These are phyloP conservation scores for Grus americana DNA, from an alignment of 2,113 vertebrate species.

Conservation along the genomic window DNA sequence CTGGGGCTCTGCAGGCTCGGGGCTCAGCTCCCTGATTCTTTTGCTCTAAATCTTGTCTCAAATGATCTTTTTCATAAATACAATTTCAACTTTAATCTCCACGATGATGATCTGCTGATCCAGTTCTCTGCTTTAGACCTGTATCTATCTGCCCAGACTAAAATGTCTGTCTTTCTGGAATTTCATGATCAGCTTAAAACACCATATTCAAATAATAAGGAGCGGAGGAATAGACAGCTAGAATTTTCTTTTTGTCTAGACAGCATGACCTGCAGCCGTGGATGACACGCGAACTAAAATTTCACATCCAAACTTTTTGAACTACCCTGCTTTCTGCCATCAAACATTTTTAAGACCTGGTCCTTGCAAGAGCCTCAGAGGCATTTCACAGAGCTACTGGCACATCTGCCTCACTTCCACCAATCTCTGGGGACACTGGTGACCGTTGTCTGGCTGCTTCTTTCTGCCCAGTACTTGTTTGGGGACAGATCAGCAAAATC, in stretches of 20 bases:
- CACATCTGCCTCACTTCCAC: neutral
- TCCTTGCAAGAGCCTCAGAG: neutral
- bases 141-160: neutral
- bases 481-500: neutral
- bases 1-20: constrained; percentile 13
- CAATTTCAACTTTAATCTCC: constrained; percentile 35
- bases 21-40: constrained; percentile 24
- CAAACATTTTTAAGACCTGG: neutral
- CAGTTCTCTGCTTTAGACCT: neutral
- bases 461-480: neutral
- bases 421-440: accelerated
- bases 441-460: accelerated
- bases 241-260: neutral
- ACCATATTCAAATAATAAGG: neutral
- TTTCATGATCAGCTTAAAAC: neutral
- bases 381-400: neutral
- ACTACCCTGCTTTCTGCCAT: neutral
- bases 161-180: neutral
- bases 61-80: constrained; percentile 48
- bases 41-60: constrained; percentile 37
- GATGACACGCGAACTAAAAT: neutral
- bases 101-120: neutral
- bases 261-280: neutral
- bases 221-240: neutral
- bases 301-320: neutral